Percentiles rank a stretch among this genome's conserved stretches.
Conservation (phyloP, 2,797 vertebrate genomes). For the Enteromius fasciolatus region DNA sequence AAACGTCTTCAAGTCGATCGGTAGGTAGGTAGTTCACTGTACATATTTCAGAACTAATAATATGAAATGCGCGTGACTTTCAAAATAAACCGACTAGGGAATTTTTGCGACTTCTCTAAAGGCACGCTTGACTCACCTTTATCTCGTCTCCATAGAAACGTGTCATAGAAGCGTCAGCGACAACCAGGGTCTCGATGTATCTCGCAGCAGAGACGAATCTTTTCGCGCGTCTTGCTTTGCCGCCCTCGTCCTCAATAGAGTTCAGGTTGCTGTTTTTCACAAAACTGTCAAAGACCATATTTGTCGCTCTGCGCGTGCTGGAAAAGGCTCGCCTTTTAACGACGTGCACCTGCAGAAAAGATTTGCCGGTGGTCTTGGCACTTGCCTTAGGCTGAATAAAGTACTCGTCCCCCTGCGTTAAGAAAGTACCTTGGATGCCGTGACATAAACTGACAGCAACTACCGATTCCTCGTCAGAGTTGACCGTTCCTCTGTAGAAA, state of each 20-base stretch:
- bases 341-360: conserved; percentile 77
- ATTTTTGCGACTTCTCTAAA: background rate
- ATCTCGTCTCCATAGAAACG: conserved; percentile 90
- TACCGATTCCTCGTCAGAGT: conserved; percentile 77
- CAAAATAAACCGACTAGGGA: background rate
- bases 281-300: conserved; percentile 53
- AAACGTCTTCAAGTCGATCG: background rate
- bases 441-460: conserved; percentile 88
- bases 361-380: conserved; percentile 41
- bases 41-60: background rate
- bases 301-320: conserved; percentile 3
- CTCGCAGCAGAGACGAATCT: conserved; percentile 90
- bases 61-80: background rate
- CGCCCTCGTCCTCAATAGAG: conserved; percentile 59
- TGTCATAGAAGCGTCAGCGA: conserved; percentile 89
- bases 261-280: conserved; percentile 54
- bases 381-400: conserved; percentile 80
- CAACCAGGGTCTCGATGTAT: conserved; percentile 92
- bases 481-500: conserved; percentile 87
- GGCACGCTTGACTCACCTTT: conserved; percentile 75
- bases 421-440: conserved; percentile 86
- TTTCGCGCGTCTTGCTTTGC: conserved; percentile 69
- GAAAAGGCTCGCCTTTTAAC: conserved; percentile 74
- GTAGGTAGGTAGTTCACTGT: background rate
- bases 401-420: conserved; percentile 84